These are phyloP conservation scores for Caerostris extrusa DNA, from an alignment of 1,140 invertebrate species.

Conservation along the genomic window DNA sequence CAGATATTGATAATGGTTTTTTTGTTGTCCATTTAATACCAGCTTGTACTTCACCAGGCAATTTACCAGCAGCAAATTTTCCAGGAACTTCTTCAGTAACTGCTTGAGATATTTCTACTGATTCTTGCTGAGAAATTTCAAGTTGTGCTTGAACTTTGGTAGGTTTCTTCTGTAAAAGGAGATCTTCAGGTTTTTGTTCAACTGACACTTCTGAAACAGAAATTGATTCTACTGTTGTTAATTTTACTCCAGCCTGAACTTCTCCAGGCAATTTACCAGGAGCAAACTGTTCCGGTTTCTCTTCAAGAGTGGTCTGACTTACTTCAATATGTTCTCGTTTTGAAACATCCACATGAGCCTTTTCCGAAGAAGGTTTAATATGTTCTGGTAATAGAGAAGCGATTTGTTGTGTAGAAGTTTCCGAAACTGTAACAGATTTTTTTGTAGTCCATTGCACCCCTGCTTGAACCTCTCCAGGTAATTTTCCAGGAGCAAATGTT, in stretches of 20 bases:
- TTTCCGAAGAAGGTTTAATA: constrained; percentile 52
- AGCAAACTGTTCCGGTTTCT: constrained; percentile 74
- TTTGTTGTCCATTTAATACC: constrained; percentile 65
- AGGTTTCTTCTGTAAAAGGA: constrained; percentile 62
- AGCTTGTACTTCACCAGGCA: constrained; percentile 76
- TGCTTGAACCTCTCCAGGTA: constrained; percentile 77
- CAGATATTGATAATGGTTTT: constrained; percentile 63
- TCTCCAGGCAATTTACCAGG: constrained; percentile 76
- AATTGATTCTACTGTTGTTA: constrained; percentile 72
- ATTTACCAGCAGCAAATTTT: constrained; percentile 71
- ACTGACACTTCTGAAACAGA: constrained; percentile 76
- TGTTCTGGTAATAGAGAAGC: constrained; percentile 42
- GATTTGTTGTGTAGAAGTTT: constrained; percentile 70
- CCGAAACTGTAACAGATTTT: constrained; percentile 75
- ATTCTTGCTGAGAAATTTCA: constrained; percentile 68
- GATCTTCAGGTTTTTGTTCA: constrained; percentile 62
- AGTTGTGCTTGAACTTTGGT: constrained; percentile 1
- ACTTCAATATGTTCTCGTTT: constrained; percentile 67
- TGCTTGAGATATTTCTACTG: constrained; percentile 64
- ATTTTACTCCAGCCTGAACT: constrained; percentile 75
- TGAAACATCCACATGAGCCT: constrained; percentile 63
- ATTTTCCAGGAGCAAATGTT: constrained; percentile 73
- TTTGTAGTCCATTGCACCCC: constrained; percentile 72
- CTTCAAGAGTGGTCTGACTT: constrained; percentile 68
- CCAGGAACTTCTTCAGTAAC: constrained; percentile 68